A percentile compares a stretch with the other conserved stretches of the same genome.
phyloP scores from a whole-genome alignment of 2,113 vertebrate genomes.

The Zootoca vivipara region DNA sequence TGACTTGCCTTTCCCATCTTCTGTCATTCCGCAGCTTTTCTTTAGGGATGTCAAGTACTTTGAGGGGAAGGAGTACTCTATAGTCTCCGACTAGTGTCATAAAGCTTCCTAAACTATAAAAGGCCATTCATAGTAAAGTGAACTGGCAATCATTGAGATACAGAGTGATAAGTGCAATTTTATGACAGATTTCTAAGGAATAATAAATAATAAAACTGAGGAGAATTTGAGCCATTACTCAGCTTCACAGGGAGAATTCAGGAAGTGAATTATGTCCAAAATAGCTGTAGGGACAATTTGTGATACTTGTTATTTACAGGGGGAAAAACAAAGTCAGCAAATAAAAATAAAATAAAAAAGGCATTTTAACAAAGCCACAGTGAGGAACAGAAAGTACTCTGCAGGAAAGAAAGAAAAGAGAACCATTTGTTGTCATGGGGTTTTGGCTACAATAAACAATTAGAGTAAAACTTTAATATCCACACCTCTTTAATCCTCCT shows the following conservation, averaged over 20 bases:
- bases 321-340: background rate
- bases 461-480: background rate
- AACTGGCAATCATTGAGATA: background rate
- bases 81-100: background rate
- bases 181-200: background rate
- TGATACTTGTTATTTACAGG: background rate
- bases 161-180: rapidly evolving
- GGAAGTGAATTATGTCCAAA: background rate
- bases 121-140: background rate
- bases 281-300: background rate
- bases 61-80: background rate
- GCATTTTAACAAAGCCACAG: background rate
- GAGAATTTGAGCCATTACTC: background rate
- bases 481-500: background rate
- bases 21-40: background rate
- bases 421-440: background rate
- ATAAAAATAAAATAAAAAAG: background rate
- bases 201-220: background rate
- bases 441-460: background rate
- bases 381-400: background rate
- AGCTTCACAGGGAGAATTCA: rapidly evolving
- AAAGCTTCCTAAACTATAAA: background rate
- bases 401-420: background rate
- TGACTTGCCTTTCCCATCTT: background rate
- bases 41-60: background rate